Evolutionary conservation across 2,888 invertebrate species (phyloP).

Genomic region (Brachyopa scutellaris): DNA sequence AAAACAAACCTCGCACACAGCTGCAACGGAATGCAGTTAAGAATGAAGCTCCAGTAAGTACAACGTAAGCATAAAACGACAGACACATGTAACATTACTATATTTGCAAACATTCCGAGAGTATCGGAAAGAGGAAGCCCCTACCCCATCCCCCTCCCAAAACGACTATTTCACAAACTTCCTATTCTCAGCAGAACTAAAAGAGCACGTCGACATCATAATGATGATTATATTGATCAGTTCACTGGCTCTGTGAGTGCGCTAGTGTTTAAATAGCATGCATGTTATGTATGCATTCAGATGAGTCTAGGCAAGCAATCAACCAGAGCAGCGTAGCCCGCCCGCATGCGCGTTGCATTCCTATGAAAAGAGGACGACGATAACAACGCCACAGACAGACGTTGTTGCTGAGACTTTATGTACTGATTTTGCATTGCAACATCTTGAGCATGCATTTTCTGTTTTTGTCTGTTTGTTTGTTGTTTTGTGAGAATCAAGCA

Average conservation of each 20-base stretch:
- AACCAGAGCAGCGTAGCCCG: slow-evolving; percentile 31
- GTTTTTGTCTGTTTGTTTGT: slow-evolving; percentile 41
- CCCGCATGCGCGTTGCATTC: slow-evolving; percentile 53
- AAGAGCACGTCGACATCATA: slow-evolving; percentile 15
- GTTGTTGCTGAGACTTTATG: slow-evolving; percentile 44
- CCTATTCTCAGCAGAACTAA: slow-evolving; percentile 12
- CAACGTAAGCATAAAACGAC: slow-evolving; percentile 59
- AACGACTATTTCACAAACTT: slow-evolving; percentile 19
- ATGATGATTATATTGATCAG: slow-evolving; percentile 42
- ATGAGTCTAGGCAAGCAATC: slow-evolving; percentile 27
- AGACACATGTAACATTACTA: slow-evolving; percentile 47
- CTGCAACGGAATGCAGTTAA: slow-evolving; percentile 63
- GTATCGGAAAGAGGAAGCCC: slow-evolving; percentile 14
- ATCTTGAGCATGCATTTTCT: slow-evolving; percentile 59
- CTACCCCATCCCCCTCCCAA: background rate
- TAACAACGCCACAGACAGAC: slow-evolving; percentile 18
- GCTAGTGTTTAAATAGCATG: background rate
- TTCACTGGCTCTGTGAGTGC: slow-evolving; percentile 46
- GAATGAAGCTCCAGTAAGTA: slow-evolving; percentile 54
- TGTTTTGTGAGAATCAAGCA: slow-evolving; percentile 19
- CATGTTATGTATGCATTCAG: slow-evolving; percentile 32
- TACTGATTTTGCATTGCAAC: slow-evolving; percentile 67
- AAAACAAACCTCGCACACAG: slow-evolving; percentile 61
- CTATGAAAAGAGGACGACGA: slow-evolving; percentile 22
- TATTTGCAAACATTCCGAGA: slow-evolving; percentile 29